Base-by-base conservation (phyloP, 2,888 invertebrate species). In the Drosophila buzzatii region DNA sequence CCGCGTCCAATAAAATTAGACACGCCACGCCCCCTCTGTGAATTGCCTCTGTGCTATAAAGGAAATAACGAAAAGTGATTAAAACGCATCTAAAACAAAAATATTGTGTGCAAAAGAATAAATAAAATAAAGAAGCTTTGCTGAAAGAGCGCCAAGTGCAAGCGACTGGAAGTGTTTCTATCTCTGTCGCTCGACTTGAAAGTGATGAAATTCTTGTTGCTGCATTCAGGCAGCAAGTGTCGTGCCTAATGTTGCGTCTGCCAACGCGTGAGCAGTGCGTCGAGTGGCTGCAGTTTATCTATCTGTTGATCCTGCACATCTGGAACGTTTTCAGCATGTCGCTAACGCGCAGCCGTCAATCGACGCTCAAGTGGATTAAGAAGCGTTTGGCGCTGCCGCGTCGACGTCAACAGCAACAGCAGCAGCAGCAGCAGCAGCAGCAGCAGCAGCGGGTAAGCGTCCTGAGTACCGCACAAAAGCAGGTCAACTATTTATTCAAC, bases 361-460 rank as follows among this genome's bases (percentile, higher is more conserved):
- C 85, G 73, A 89, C 92, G 67, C 83, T 92, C 70, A 91, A 92
- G 70, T 92, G 92, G 92, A 91, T 92, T 81, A 90, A 85, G 62
- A 83, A 89, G 78, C 89, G 85, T 60, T 81, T 91, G 60, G 64
- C 80, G 68, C 76, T 85, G 55, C 73, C 79, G 63, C 83, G 76
- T 57, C 73, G 82, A 64, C 76, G 78, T 35, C 78, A 71, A 1
- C 78, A 63, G 33, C 73, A 66, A 5, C 73, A 71, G 1, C 78
- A 63, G 33, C 73, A 70, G 7, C 73, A 60, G 55, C 49, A 47
- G 14, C 69, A 61, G 45, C 78, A 63, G 33, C 73, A 70, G 14
- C 73, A 60, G 52, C 45, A 41, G 9, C 70, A 61, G 39, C 52
- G 73, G 73, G 79, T 79, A 61, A 76, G 79, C 76, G 59, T 76